These are phyloP conservation scores for Aplochiton taeniatus DNA, from an alignment of 2,797 vertebrate species.

Conservation along the genomic window DNA sequence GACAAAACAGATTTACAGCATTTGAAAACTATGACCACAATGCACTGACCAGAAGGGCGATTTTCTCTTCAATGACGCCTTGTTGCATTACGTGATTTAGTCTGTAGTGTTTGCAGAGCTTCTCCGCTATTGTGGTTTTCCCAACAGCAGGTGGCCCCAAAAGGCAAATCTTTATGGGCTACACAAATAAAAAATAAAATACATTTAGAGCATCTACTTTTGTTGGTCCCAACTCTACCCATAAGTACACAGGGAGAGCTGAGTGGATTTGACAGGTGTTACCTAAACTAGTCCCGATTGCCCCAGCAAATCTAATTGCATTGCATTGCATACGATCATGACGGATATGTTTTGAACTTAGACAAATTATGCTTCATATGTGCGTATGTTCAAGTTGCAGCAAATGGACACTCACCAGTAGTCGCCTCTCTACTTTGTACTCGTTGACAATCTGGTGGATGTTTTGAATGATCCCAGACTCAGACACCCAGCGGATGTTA, in stretches of 20 bases:
- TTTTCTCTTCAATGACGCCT: conserved; percentile 78
- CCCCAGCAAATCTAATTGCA: no score
- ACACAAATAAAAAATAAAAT: conserved; percentile 23
- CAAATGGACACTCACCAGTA: conserved; percentile 77
- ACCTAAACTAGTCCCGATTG: no score
- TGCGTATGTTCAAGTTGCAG: no score
- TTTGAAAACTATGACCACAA: no score
- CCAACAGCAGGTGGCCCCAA: conserved; percentile 89
- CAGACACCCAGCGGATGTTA: conserved; percentile 80
- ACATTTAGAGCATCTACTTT: not conserved
- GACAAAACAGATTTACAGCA: no score
- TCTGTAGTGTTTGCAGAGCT: conserved; percentile 83
- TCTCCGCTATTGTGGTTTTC: conserved; percentile 82
- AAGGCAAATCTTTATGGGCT: conserved; percentile 88
- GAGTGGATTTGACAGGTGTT: no score
- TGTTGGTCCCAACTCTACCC: no score
- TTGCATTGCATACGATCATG: no score
- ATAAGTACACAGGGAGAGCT: no score
- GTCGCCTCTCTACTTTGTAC: conserved; percentile 80
- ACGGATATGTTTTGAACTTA: no score
- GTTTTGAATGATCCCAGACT: conserved; percentile 84
- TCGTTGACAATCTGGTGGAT: conserved; percentile 82
- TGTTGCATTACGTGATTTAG: conserved; percentile 81
- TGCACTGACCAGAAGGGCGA: conserved; percentile 82
- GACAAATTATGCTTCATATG: no score